Evolutionary conservation across 1,140 invertebrate species (phyloP).

Genomic region (Drosophila ercepeae): DNA sequence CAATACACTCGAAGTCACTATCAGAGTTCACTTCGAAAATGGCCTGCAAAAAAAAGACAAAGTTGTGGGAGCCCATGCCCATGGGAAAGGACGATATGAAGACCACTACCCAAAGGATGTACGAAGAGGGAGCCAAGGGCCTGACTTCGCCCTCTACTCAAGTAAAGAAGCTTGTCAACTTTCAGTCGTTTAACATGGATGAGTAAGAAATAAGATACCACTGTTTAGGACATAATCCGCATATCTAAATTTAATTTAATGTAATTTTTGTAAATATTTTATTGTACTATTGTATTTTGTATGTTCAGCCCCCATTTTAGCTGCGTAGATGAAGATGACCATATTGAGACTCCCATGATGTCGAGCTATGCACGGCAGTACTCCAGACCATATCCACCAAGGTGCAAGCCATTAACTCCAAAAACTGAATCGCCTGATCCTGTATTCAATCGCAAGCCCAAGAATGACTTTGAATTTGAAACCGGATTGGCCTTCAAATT

Average conservation of each 20-base stretch:
- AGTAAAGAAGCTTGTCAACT: slow-evolving; percentile 57
- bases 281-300: background rate
- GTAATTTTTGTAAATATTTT: too few relatives aligned
- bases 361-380: slow-evolving; percentile 55
- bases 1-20: background rate
- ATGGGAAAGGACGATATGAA: slow-evolving; percentile 43
- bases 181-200: slow-evolving; percentile 67
- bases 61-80: slow-evolving; percentile 42
- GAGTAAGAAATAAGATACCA: slow-evolving; percentile 64
- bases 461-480: slow-evolving; percentile 57
- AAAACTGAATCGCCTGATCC: slow-evolving; percentile 43
- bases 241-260: background rate
- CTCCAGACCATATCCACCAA: slow-evolving; percentile 38
- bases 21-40: slow-evolving; percentile 2
- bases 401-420: slow-evolving; percentile 27
- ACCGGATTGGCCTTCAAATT: slow-evolving; percentile 62
- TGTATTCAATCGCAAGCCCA: slow-evolving; percentile 61
- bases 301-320: slow-evolving; percentile 47
- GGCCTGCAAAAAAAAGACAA: slow-evolving; percentile 47
- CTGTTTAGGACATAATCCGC: background rate
- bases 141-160: slow-evolving; percentile 21
- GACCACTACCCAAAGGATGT: slow-evolving; percentile 62
- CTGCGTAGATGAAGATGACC: slow-evolving; percentile 16
- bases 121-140: slow-evolving; percentile 49
- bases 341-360: slow-evolving; percentile 37